A percentile compares a stretch with the other conserved stretches of the same genome.
phyloP scores from a whole-genome alignment of 2,113 vertebrate genomes.

The Mustela nigripes region DNA sequence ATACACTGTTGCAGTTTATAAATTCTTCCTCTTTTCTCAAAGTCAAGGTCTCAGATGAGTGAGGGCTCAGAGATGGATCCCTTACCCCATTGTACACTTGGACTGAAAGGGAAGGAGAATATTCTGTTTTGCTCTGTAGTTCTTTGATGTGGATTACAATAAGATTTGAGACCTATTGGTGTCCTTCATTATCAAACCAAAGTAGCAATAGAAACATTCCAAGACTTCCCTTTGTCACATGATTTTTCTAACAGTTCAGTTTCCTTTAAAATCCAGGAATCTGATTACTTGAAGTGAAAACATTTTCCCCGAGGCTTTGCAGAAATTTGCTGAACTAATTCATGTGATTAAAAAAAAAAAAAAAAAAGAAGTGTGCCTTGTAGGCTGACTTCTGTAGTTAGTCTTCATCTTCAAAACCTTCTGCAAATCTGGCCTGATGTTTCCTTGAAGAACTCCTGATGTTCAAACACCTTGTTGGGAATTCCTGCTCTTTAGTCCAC shows the following conservation, averaged over 20 bases:
- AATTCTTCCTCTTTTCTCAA: not conserved
- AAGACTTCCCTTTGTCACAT: not conserved
- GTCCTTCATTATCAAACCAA: not conserved
- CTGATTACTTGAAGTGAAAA: not conserved
- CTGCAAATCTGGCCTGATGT: not conserved
- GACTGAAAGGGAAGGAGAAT: not conserved
- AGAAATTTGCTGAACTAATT: not conserved
- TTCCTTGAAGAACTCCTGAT: not conserved
- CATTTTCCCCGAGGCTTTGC: not conserved
- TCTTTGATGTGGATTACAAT: not conserved
- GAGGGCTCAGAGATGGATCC: not conserved
- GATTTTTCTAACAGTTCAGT: not conserved
- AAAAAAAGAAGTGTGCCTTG: not conserved
- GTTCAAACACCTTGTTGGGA: not conserved
- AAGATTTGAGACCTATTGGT: not conserved
- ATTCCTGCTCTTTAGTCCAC: not conserved
- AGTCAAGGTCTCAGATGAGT: not conserved
- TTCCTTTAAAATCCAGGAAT: not conserved
- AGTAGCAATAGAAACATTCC: not conserved
- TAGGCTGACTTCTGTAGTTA: not conserved
- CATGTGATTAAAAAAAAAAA: not conserved
- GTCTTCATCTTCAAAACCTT: not conserved
- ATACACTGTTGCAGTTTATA: not conserved
- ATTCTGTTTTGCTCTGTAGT: not conserved
- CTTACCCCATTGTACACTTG: not conserved